Base-by-base conservation (phyloP, 2,113 vertebrate genomes). In the Charina bottae region DNA sequence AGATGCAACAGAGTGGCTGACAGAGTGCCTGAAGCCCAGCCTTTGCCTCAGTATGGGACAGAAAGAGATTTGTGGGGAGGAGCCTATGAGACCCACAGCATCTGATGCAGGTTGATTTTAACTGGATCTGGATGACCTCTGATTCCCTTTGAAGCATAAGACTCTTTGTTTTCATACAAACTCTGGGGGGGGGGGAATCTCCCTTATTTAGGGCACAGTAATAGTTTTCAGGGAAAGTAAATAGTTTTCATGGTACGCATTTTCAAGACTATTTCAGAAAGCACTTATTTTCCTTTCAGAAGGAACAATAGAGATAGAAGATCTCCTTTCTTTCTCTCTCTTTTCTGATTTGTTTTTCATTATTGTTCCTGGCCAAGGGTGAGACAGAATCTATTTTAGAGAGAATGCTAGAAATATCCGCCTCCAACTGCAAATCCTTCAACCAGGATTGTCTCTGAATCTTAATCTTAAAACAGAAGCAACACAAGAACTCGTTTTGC, bases 281-380 rank as follows among this genome's bases (percentile, higher is more conserved):
- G 33, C 72, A 42, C 72, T 78, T 78, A 78, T 78, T 78, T 78
- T 78, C 72, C 72, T 78, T 78, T 78, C 72, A 78, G 17, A 21
- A 42, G 17, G 17, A 78, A 78, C 72, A 78, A 78, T 78, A 42
- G 72, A 42, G 72, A 78, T 42, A 21, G 72, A 42, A 78, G 72
- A 23, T 78, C 42, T 78, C 17, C 33, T 78, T 78, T 78, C 72
- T 78, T 1, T 78, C 72, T 78, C 33, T 78, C 68, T 37, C 33
- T 78, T 42, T 78, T 78, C 72, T 42, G 72, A 78, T 78, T 78
- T 78, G 72, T 78, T 78, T 78, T 78, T 78, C 72, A 78, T 78
- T 78, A 78, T 7, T 78, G 33, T 78, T 78, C 33, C 72, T 78
- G 72, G 72, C 72, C 72, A 42, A 78, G 72, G 21, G 33, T 78